These are phyloP conservation scores for Formica exsecta DNA, from an alignment of 1,140 invertebrate genomes.

Conservation along the genomic window DNA sequence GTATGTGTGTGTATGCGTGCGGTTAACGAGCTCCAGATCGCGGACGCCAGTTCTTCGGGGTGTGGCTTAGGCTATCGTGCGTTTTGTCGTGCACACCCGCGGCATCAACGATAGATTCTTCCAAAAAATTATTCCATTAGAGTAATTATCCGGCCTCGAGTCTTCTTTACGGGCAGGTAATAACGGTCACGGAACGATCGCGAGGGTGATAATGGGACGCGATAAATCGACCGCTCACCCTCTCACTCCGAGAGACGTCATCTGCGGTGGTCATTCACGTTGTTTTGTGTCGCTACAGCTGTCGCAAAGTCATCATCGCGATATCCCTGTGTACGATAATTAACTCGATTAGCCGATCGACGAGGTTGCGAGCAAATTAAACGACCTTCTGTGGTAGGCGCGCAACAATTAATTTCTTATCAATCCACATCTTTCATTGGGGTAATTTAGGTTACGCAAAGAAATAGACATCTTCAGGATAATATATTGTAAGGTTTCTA, in stretches of 20 bases:
- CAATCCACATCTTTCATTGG: constrained; percentile 53
- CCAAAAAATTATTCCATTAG: constrained; percentile 82
- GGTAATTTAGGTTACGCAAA: constrained; percentile 38
- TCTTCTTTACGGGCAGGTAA: constrained; percentile 74
- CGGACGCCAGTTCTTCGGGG: constrained; percentile 36
- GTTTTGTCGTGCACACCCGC: constrained; percentile 29
- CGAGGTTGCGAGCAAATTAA: constrained; percentile 67
- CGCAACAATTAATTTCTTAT: constrained; percentile 70
- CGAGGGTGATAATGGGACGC: constrained; percentile 73
- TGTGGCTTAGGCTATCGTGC: constrained; percentile 55
- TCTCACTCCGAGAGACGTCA: constrained; percentile 24
- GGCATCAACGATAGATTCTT: constrained; percentile 70
- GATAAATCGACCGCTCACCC: constrained; percentile 78
- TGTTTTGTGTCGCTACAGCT: constrained; percentile 55
- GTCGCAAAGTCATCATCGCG: constrained; percentile 61
- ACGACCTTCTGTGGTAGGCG: constrained; percentile 46
- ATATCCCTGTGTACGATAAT: constrained; percentile 68
- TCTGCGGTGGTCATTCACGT: constrained; percentile 38
- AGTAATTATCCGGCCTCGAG: constrained; percentile 80
- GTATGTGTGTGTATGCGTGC: not conserved
- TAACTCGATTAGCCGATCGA: constrained; percentile 73
- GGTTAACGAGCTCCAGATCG: constrained; percentile 62
- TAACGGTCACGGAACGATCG: constrained; percentile 80
- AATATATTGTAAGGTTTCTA: not conserved
- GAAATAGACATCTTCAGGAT: constrained; percentile 10